Conservation (phyloP, 2,888 invertebrate species). For the Timandra comae region DNA sequence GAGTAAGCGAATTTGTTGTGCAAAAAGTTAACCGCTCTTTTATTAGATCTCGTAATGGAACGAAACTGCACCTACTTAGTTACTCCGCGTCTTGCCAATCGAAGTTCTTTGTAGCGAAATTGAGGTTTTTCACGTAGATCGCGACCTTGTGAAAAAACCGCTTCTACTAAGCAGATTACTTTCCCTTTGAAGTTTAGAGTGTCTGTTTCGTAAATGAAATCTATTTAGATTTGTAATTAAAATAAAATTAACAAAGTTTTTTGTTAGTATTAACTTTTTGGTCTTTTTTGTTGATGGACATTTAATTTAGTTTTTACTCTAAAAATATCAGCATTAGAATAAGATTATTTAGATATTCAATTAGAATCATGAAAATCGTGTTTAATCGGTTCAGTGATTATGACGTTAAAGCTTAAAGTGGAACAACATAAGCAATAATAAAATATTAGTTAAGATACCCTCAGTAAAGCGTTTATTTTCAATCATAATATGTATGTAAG, state of each 20-base stretch:
- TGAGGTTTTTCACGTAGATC: constrained; percentile 31
- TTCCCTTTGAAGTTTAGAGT: constrained; percentile 45
- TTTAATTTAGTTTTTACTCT: no score
- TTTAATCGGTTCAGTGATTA: no score
- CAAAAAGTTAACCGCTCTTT: constrained; percentile 32
- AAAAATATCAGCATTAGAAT: no score
- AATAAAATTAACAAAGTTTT: constrained; percentile 19
- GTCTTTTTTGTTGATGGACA: no score
- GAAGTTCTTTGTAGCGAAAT: constrained; percentile 44
- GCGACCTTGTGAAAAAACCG: constrained; percentile 37
- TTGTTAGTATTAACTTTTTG: no score
- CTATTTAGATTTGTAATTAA: constrained; percentile 43
- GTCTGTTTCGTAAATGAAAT: constrained; percentile 34
- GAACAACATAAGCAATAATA: no score
- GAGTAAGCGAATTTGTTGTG: constrained; percentile 18
- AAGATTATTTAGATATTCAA: no score
- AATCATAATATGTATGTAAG: no score
- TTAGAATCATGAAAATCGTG: no score
- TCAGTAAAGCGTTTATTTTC: no score
- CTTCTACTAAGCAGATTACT: constrained; percentile 37
- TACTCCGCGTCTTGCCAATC: constrained; percentile 24
- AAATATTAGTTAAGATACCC: no score
- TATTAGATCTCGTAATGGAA: constrained; percentile 25
- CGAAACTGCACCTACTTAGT: constrained; percentile 31
- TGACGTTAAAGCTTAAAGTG: no score